Evolutionary conservation across 2,888 invertebrate species (phyloP).

Genomic region (Cataglyphis cursor): DNA sequence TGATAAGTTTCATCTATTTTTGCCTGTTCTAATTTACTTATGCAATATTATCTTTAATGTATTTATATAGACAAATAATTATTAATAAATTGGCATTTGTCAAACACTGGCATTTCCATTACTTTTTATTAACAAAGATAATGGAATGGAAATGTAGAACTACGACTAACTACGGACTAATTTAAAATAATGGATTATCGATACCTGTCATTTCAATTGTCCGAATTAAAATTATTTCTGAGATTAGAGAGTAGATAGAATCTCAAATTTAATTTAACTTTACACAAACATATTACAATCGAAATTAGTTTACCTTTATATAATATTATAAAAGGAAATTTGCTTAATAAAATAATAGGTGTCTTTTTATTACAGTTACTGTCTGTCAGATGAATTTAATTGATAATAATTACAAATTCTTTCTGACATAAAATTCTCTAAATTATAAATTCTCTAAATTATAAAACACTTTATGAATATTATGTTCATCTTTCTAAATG

Average conservation of each 20-base stretch:
- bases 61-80: not conserved
- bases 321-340: slow-evolving; percentile 15
- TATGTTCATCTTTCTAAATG: not conserved
- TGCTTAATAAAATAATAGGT: slow-evolving; percentile 24
- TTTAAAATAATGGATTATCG: slow-evolving; percentile 20
- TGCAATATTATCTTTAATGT: not conserved
- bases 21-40: not conserved
- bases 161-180: not conserved
- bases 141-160: not conserved
- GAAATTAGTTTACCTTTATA: slow-evolving; percentile 1
- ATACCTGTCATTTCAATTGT: not conserved
- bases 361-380: not conserved
- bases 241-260: slow-evolving; percentile 5
- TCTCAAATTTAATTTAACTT: slow-evolving; percentile 31
- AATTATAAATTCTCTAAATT: not conserved
- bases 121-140: slow-evolving; percentile 2
- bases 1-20: not conserved
- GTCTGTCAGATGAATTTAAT: not conserved
- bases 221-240: slow-evolving; percentile 30
- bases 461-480: not conserved
- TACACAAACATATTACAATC: slow-evolving; percentile 9
- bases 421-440: not conserved
- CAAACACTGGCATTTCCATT: not conserved
- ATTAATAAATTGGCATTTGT: not conserved
- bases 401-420: slow-evolving; percentile 25